Conservation (phyloP, 2,113 vertebrate species). For the Poecilia latipinna region DNA sequence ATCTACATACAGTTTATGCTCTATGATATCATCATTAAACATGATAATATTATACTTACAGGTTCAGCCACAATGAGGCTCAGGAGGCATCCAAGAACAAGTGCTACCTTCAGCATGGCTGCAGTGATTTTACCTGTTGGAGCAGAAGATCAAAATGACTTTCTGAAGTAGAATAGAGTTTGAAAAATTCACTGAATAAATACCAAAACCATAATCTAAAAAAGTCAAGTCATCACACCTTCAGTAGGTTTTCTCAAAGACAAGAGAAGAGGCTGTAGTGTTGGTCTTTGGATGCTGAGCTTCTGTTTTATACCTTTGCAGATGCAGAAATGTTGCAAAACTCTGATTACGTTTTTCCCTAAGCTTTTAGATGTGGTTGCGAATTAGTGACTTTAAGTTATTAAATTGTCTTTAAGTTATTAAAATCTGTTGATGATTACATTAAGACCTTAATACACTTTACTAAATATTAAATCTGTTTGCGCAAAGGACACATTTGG, state of each 20-base stretch:
- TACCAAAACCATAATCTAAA: no score
- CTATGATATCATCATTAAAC: neutral
- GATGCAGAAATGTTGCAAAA: neutral
- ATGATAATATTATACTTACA: neutral
- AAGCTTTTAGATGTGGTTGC: neutral
- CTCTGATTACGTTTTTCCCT: neutral
- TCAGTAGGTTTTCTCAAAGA: neutral
- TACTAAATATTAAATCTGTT: no score
- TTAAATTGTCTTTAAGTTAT: no score
- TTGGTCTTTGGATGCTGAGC: no score
- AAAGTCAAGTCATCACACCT: neutral
- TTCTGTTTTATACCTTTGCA: neutral
- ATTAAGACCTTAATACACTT: no score
- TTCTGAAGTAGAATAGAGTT: neutral
- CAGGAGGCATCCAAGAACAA: conserved; percentile 44
- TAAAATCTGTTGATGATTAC: no score
- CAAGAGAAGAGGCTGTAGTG: no score
- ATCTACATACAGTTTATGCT: neutral
- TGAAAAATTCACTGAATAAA: neutral
- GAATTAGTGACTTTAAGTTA: neutral
- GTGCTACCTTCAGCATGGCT: conserved; percentile 45
- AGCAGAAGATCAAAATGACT: neutral
- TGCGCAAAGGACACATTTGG: no score
- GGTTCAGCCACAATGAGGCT: conserved; percentile 28
- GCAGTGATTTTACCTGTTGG: neutral